Evolutionary conservation across 2,113 vertebrate species (phyloP), one percentile per base, ranked within the genome.

Genomic region (Pelecanoides urinatrix): DNA sequence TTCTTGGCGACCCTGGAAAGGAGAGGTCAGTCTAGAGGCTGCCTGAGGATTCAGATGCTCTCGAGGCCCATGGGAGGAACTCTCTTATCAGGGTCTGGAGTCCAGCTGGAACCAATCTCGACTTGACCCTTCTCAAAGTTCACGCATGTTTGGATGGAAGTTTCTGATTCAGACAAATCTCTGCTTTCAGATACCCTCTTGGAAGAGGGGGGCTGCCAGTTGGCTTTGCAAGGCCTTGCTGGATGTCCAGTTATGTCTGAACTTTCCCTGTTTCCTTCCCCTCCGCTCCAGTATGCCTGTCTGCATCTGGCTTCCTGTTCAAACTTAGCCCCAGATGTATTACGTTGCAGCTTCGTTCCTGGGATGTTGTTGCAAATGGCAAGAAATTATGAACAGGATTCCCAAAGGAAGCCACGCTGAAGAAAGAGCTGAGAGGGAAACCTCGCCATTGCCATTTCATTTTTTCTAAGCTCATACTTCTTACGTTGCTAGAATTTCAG

Each of bases 41-140:
- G 49, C 73, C 65, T 3, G 7, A 66, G 63, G 74, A 90, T 70
- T 81, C 91, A 90, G 86, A 92, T 91, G 84, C 50, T 91, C 58
- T 86, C 0, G 0, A 89, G 74, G 36, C 87, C 67, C 55, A 47
- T 42, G 70, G 67, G 77, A 92, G 30, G 58, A 94, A 62, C 55
- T 73, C 50, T 95, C 77, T 95, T 91, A 97, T 95, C 94, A 66
- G 78, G 47, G 63, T 53, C 73, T 91, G 70, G 66, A 94, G 62
- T 86, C 94, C 96, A 97, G 91, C 81, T 97, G 94, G 84, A 95
- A 92, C 80, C 34, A 59, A 26, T 92, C 81, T 96, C 87, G 84
- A 89, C 53, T 55, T 90, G 84, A 96, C 91, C 77, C 45, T 91
- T 96, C 86, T 66, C 89, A 91, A 92, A 95, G 91, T 94, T 95